Percentiles rank a stretch among this genome's conserved stretches.
These are phyloP conservation scores for Tipula confusa DNA, from an alignment of 2,888 invertebrate species.

Conservation along the genomic window DNA sequence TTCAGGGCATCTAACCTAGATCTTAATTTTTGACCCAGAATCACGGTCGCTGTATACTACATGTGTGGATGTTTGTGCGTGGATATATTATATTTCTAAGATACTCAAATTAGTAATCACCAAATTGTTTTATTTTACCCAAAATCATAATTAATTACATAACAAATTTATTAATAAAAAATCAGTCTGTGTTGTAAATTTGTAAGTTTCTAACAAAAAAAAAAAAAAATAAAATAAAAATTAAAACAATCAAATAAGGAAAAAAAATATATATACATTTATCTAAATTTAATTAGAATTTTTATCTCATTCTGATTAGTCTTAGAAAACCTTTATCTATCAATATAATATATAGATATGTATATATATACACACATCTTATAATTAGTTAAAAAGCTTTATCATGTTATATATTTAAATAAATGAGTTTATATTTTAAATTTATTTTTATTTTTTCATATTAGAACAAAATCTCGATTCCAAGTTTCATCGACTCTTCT, in stretches of 20 bases:
- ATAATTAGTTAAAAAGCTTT: background rate
- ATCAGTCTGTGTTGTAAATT: background rate
- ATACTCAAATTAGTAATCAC: background rate
- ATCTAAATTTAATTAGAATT: background rate
- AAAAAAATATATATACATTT: background rate
- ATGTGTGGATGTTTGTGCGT: background rate
- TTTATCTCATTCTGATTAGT: background rate
- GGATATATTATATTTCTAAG: no score
- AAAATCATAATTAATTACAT: background rate
- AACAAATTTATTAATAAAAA: background rate
- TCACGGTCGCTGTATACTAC: background rate
- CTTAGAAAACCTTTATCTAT: background rate
- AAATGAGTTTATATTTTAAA: slow-evolving; percentile 12
- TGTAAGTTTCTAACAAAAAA: background rate
- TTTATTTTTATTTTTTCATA: background rate
- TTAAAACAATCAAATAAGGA: background rate
- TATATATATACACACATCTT: background rate
- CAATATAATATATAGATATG: no score
- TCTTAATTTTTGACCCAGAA: background rate
- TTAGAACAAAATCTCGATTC: background rate
- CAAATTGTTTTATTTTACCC: background rate
- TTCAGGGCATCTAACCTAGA: background rate
- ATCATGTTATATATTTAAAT: slow-evolving; percentile 20
- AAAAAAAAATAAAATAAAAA: no score
- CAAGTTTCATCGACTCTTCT: no score